Conservation (phyloP, 53 echinoderm and acorn worm genomes). For the Crossaster papposus region DNA sequence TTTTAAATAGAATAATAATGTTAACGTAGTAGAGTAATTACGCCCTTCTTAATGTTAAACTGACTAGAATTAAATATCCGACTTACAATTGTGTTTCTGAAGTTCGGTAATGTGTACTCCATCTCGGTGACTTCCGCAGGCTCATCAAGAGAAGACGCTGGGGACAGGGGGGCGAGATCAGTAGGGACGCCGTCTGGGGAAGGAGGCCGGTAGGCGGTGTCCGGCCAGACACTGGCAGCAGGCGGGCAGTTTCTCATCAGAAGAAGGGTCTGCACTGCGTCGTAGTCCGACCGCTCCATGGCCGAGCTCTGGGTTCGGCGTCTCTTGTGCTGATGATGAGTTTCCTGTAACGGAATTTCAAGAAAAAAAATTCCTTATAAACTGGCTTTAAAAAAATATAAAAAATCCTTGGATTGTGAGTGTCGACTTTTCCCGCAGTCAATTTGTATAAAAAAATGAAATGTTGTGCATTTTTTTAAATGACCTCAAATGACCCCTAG, state of each 20-base stretch:
- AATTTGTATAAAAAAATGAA: too few relatives aligned
- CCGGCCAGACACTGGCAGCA: neutral
- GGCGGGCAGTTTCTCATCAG: slow-evolving; percentile 80
- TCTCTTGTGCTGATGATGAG: neutral
- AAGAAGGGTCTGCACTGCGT: slow-evolving; percentile 89
- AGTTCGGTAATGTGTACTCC: slow-evolving; percentile 14
- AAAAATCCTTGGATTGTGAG: too few relatives aligned
- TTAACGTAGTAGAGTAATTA: too few relatives aligned
- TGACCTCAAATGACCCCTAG: too few relatives aligned
- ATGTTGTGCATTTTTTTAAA: too few relatives aligned
- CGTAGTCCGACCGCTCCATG: slow-evolving; percentile 79
- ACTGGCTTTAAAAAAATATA: too few relatives aligned
- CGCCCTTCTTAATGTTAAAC: too few relatives aligned
- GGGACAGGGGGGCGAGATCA: slow-evolving; percentile 54
- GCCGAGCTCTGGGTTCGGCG: neutral
- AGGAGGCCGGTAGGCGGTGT: slow-evolving; percentile 9
- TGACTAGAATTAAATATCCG: neutral
- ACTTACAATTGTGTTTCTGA: slow-evolving; percentile 27
- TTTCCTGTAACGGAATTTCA: slow-evolving; percentile 12
- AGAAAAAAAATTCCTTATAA: neutral
- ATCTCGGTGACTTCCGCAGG: slow-evolving; percentile 42
- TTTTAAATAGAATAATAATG: too few relatives aligned
- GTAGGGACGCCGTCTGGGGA: slow-evolving; percentile 6
- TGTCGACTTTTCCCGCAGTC: too few relatives aligned
- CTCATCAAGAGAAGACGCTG: slow-evolving; percentile 62